A percentile compares a stretch with the other conserved stretches of the same genome.
Conservation (phyloP, 2,888 invertebrate genomes). For the Spatulosminthurus flaviceps region DNA sequence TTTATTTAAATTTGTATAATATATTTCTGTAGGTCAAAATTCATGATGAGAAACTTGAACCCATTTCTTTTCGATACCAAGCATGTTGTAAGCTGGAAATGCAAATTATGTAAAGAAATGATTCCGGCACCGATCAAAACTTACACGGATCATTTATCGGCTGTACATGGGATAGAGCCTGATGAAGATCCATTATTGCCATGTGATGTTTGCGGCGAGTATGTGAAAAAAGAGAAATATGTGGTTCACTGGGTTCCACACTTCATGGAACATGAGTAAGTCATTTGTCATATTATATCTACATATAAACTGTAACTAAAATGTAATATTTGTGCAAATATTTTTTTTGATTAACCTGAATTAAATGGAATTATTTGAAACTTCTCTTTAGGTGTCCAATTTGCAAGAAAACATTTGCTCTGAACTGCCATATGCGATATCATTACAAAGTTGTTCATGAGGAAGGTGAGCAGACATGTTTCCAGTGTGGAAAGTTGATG, state of each 20-base stretch:
- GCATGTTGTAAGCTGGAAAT: constrained; percentile 48
- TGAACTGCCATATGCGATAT: constrained; percentile 54
- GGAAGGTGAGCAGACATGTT: constrained; percentile 50
- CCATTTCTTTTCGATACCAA: constrained; percentile 51
- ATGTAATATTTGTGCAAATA: too few relatives aligned
- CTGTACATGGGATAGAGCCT: constrained; percentile 32
- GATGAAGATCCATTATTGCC: constrained; percentile 53
- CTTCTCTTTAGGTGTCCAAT: constrained; percentile 52
- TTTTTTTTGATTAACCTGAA: too few relatives aligned
- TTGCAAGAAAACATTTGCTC: constrained; percentile 53
- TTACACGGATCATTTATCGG: constrained; percentile 49
- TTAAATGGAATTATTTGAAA: not conserved
- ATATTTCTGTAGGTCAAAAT: constrained; percentile 46
- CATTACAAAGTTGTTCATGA: constrained; percentile 55
- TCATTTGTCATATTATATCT: not conserved
- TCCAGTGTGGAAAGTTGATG: constrained; percentile 52
- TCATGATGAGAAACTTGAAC: constrained; percentile 50
- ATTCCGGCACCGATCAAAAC: constrained; percentile 46
- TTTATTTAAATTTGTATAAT: not conserved
- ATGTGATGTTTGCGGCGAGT: constrained; percentile 52
- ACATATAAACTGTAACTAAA: not conserved
- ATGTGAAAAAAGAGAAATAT: constrained; percentile 51
- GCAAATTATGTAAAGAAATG: constrained; percentile 48
- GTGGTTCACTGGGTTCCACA: constrained; percentile 53
- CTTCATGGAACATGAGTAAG: constrained; percentile 53